Evolutionary conservation across 1,140 invertebrate genomes (phyloP).

Genomic region (Harpegnathos saltator): DNA sequence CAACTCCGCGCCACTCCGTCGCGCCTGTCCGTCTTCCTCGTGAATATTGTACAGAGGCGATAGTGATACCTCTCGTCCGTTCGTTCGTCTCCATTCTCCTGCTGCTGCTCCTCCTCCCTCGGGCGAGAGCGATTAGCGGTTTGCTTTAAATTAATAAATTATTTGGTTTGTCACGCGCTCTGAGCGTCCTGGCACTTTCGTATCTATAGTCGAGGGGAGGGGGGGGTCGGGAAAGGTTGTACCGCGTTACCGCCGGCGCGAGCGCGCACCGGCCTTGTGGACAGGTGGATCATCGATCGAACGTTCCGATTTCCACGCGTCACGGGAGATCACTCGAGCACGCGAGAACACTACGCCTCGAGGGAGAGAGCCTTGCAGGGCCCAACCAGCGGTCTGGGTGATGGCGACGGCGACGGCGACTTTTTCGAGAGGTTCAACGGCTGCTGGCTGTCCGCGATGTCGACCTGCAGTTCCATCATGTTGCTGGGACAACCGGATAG

Average conservation of each 20-base stretch:
- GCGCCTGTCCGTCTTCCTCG: conserved; percentile 34
- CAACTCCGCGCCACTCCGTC: conserved; percentile 22
- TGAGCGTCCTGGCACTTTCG: conserved; percentile 85
- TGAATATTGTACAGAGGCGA: conserved; percentile 53
- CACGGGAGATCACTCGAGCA: conserved; percentile 46
- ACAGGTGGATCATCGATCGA: conserved; percentile 17
- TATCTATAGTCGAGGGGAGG: conserved; percentile 36
- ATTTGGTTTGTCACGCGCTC: conserved; percentile 89
- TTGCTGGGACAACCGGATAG: conserved; percentile 82
- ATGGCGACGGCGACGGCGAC: conserved; percentile 92
- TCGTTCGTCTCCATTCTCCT: conserved; percentile 34
- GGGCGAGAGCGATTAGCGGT: conserved; percentile 67
- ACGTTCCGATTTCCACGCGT: conserved; percentile 9
- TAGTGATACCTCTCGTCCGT: neutral
- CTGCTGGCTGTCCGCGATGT: conserved; percentile 92
- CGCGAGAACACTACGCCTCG: conserved; percentile 86
- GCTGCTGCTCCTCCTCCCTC: conserved; percentile 41
- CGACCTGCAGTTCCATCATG: conserved; percentile 92
- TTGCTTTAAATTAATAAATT: conserved; percentile 87
- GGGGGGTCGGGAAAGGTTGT: conserved; percentile 37
- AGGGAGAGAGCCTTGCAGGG: conserved; percentile 87
- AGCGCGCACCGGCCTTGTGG: conserved; percentile 21
- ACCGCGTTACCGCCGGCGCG: conserved; percentile 43
- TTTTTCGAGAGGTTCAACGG: conserved; percentile 95
- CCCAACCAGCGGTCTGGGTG: conserved; percentile 87